Evolutionary conservation across 2,888 invertebrate genomes (phyloP), one percentile per base, ranked within the genome.

Genomic region (Maniola hyperantus): DNA sequence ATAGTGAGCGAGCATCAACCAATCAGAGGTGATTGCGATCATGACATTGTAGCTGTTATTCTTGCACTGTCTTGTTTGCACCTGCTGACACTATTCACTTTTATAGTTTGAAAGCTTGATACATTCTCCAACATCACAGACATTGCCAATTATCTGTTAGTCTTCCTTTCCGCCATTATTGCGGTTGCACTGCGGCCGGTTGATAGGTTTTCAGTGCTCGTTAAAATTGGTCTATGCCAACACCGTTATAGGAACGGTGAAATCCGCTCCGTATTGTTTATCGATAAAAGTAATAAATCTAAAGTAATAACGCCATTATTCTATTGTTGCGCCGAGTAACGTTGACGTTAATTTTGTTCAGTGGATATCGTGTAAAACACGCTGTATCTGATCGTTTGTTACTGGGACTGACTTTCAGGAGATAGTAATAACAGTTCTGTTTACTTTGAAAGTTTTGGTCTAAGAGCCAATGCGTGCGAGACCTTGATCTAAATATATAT

Each of bases 281-380:
- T 71, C 72, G 72, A 72, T 73, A 74, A 70, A 69, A 66, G 67
- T 72, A 73, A 72, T 74, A 73, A 74, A 74, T 74, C 70, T 71
- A 51, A 71, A 70, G 69, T 74, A 73, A 73, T 74, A 74, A 74
- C 73, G 69, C 73, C 69, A 74, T 74, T 74, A 73, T 74, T 70
- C 71, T 64, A 73, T 73, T 70, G 73, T 73, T 70, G 72, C 64
- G 68, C 62, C 59, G 67, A 57, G 64, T 65, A 64, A 65, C 65
- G 71, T 65, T 73, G 73, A 73, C 73, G 73, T 73, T 73, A 73
- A 73, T 73, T 73, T 71, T 66, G 73, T 70, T 57, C 66, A 70
- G 67, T 69, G 67, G 70, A 65, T 73, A 66, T 71, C 67, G 69
- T 73, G 65, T 72, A 71, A 64, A 67, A 69, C 71, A 67, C 36